Base-by-base conservation (phyloP, 2,888 invertebrate genomes). In the Calephelis perditalis region DNA sequence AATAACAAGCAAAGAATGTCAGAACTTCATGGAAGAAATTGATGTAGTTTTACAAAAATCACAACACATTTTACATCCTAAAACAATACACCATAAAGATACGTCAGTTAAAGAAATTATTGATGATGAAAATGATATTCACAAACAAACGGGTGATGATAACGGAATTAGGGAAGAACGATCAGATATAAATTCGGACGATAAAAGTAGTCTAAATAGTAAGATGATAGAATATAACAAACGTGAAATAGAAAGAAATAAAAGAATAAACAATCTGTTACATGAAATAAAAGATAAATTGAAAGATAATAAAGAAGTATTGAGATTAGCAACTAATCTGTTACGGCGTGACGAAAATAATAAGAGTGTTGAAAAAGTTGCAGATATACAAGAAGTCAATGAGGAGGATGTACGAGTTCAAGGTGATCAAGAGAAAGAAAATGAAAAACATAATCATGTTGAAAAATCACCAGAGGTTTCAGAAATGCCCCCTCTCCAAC, bases 281-380 rank as follows among this genome's bases (percentile, higher is more conserved):
- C 70, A 70, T 56, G 79, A 83, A 59, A 89, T 90, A 44, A 86
- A 89, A 71, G 84, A 81, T 60, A 86, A 84, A 64, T 87, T 88
- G 87, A 88, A 84, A 62, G 86, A 85, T 66, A 90, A 88, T 64
- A 78, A 84, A 68, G 88, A 89, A 60, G 87, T 90, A 5, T 68
- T 85, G 46, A 73, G 78, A 61, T 67, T 87, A 6, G 87, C 89
- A 7, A 81, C 90, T 68, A 88, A 76, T 67, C 71, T 90, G 62
- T 66, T 90, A 7, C 74, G 76, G 64, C 76, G 83, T 64, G 84
- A 84, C 66, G 85, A 84, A 36, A 68, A 60, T 49, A 79, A 70
- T 49, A 79, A 74, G 47, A 82, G 68, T 40, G 69, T 68, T 36
- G 62, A 67, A 55, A 61, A 57, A 45, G 63, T 57, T 65, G 66